Conservation (phyloP, 2,888 invertebrate species). For the Polydrusus tereticollis region DNA sequence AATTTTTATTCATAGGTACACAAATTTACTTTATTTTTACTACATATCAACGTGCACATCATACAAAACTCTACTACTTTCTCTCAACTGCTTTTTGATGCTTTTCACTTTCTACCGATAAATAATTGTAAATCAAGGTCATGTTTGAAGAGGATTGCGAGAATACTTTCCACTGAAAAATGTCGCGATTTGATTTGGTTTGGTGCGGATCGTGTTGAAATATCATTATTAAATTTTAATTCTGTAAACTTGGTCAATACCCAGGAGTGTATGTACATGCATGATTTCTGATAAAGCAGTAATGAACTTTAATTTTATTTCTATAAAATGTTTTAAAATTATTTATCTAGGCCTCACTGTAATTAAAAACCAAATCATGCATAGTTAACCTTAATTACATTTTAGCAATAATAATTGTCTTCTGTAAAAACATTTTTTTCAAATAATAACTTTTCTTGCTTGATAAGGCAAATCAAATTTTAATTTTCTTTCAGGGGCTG, state of each 20-base stretch:
- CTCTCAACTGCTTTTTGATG: conserved; percentile 24
- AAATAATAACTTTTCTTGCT: not conserved
- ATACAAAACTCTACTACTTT: conserved; percentile 23
- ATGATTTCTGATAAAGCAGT: too few relatives aligned
- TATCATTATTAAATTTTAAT: not conserved
- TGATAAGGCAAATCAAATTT: not conserved
- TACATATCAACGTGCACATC: conserved; percentile 15
- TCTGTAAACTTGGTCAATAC: too few relatives aligned
- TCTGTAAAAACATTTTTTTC: too few relatives aligned
- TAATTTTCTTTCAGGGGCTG: conserved; percentile 55
- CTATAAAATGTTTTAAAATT: too few relatives aligned
- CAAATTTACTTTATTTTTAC: not conserved
- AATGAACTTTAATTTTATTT: too few relatives aligned
- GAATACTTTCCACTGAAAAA: conserved; percentile 12
- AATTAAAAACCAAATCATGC: too few relatives aligned
- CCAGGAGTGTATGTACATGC: too few relatives aligned
- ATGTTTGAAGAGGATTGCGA: not conserved
- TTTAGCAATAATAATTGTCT: too few relatives aligned
- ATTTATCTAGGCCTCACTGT: too few relatives aligned
- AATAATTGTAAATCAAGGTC: conserved; percentile 25
- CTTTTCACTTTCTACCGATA: conserved; percentile 24
- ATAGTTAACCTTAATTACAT: too few relatives aligned
- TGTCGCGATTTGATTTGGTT: conserved; percentile 8
- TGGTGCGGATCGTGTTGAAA: conserved; percentile 49
- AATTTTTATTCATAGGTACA: not conserved